Percentiles rank a stretch among this genome's conserved stretches.
Conservation (phyloP, 1,140 invertebrate genomes). For the Trichomalopsis sarcophagae region DNA sequence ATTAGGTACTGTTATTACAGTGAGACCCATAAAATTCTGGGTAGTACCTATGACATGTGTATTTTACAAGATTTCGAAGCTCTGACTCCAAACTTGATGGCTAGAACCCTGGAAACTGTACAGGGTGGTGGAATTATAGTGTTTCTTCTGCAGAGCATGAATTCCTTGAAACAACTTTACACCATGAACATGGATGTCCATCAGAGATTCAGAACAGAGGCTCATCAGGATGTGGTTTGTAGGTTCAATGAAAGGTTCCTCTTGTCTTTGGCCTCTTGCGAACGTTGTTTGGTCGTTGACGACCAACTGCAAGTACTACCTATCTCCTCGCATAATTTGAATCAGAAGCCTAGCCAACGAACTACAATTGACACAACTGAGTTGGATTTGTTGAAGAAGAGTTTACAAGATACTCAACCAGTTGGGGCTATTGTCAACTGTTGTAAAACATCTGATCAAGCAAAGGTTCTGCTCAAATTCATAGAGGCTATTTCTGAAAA, state of each 20-base stretch:
- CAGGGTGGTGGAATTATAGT: conserved; percentile 98
- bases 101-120: conserved; percentile 98
- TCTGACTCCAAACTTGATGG: conserved; percentile 97
- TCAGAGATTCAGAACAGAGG: conserved; percentile 93
- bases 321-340: conserved; percentile 90
- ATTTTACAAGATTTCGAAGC: conserved; percentile 99
- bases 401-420: conserved; percentile 91
- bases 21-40: conserved; percentile 98
- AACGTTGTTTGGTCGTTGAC: conserved; percentile 93
- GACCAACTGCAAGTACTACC: conserved; percentile 95
- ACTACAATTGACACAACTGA: conserved; percentile 75
- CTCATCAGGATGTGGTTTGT: conserved; percentile 92
- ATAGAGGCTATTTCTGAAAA: conserved; percentile 97
- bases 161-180: conserved; percentile 95
- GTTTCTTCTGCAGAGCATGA: conserved; percentile 89
- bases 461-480: conserved; percentile 93
- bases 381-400: conserved; percentile 84
- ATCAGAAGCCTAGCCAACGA: conserved; percentile 83
- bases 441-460: conserved; percentile 96
- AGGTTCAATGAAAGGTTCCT: conserved; percentile 98
- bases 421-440: conserved; percentile 92
- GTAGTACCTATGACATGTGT: conserved; percentile 98
- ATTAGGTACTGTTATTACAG: conserved; percentile 98
- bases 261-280: conserved; percentile 91
- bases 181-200: conserved; percentile 99